phyloP scores from a whole-genome alignment of 2,113 vertebrate species.

The Macquaria australasica region DNA sequence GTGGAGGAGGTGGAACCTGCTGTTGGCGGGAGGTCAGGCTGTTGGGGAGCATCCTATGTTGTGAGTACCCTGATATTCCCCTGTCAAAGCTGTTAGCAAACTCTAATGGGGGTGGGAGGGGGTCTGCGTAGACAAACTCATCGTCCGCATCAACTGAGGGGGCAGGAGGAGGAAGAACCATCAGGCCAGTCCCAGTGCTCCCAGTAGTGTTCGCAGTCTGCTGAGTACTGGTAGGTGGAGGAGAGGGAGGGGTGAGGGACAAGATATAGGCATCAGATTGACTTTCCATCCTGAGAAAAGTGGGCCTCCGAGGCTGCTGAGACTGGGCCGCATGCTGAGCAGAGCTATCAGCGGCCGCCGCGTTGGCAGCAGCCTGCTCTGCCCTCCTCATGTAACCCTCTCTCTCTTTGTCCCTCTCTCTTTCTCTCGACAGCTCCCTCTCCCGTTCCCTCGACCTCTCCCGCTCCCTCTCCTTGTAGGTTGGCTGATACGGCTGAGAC shows the following conservation, averaged over 20 bases:
- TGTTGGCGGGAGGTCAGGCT: slow-evolving; percentile 70
- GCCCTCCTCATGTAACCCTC: slow-evolving; percentile 77
- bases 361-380: slow-evolving; percentile 69
- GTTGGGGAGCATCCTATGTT: slow-evolving; percentile 70
- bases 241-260: slow-evolving; percentile 84
- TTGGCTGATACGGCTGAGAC: slow-evolving; percentile 79
- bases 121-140: slow-evolving; percentile 92
- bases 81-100: slow-evolving; percentile 95
- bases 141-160: slow-evolving; percentile 93
- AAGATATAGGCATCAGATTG: slow-evolving; percentile 82
- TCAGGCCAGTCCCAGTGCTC: slow-evolving; percentile 82
- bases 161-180: slow-evolving; percentile 92
- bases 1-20: slow-evolving; percentile 59
- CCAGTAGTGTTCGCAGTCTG: slow-evolving; percentile 56
- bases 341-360: slow-evolving; percentile 55
- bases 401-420: slow-evolving; percentile 78
- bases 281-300: slow-evolving; percentile 86
- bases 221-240: slow-evolving; percentile 68
- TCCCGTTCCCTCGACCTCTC: slow-evolving; percentile 78
- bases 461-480: slow-evolving; percentile 73
- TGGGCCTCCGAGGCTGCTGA: slow-evolving; percentile 75
- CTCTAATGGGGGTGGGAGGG: slow-evolving; percentile 92
- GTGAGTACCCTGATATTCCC: slow-evolving; percentile 74
- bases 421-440: slow-evolving; percentile 71
- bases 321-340: slow-evolving; percentile 70